phyloP scores from a whole-genome alignment of 2,113 vertebrate genomes.

The Ictalurus furcatus region DNA sequence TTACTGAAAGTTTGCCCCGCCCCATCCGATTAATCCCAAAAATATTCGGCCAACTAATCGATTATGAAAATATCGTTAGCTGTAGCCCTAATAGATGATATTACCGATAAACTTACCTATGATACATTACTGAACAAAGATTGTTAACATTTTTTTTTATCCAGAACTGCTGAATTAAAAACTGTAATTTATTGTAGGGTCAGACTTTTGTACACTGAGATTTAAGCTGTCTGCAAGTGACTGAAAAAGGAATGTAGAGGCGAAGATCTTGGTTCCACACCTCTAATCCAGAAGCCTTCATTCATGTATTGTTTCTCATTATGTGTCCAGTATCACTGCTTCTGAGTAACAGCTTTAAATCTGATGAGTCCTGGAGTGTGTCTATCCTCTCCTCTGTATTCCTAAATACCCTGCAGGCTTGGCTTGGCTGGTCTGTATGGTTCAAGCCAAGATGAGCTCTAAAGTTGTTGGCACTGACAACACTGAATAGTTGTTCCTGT shows the following conservation, averaged over 20 bases:
- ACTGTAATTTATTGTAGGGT: not conserved
- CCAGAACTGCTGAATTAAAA: not conserved
- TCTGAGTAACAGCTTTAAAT: conserved; percentile 13
- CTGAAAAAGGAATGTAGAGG: not conserved
- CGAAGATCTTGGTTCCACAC: not conserved
- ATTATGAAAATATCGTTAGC: too few species aligned
- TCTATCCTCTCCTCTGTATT: not conserved
- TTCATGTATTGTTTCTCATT: not conserved
- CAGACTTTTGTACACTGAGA: not conserved
- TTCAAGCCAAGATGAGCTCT: conserved; percentile 32
- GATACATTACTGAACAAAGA: not conserved
- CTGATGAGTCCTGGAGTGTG: conserved; percentile 20
- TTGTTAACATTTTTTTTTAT: not conserved
- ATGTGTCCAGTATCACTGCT: not conserved
- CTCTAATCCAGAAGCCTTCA: not conserved
- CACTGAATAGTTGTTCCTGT: not conserved
- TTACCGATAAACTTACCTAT: not conserved
- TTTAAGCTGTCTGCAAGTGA: not conserved
- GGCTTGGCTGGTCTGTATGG: conserved; percentile 12
- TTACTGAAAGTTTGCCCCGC: too few species aligned
- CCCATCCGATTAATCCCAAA: too few species aligned
- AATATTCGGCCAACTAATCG: too few species aligned
- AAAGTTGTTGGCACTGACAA: conserved; percentile 26
- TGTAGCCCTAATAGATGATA: too few species aligned
- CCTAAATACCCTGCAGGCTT: conserved; percentile 6